These are phyloP conservation scores for Cryptosula pallasiana DNA, from an alignment of 2,888 invertebrate genomes.

Conservation along the genomic window DNA sequence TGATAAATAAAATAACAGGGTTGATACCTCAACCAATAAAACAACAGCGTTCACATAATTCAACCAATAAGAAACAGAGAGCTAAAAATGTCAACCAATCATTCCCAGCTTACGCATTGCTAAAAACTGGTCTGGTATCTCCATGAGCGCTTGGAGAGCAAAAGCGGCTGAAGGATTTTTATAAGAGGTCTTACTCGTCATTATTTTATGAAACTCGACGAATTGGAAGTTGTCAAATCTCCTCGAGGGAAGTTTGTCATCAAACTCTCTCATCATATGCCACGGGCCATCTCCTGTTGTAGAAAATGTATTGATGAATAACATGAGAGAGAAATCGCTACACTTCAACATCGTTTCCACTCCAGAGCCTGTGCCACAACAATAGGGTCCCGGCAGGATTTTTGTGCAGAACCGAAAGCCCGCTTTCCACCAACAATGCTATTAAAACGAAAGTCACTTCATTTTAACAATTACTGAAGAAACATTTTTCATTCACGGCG, in stretches of 20 bases:
- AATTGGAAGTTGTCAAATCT: conserved; percentile 59
- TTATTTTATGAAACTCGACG: conserved; percentile 55
- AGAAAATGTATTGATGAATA: too few relatives aligned
- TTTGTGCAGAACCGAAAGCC: too few relatives aligned
- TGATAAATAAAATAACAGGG: neutral
- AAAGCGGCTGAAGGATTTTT: conserved; percentile 48
- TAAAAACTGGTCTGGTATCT: conserved; percentile 56
- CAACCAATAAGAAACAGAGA: neutral
- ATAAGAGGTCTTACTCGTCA: conserved; percentile 32
- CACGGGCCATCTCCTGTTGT: conserved; percentile 54
- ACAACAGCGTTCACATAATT: too few relatives aligned
- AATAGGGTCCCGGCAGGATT: too few relatives aligned
- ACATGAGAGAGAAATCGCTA: too few relatives aligned
- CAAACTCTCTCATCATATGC: conserved; percentile 57
- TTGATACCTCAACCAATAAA: too few relatives aligned
- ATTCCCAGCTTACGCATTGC: conserved; percentile 40
- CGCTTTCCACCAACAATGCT: too few relatives aligned
- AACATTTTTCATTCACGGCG: too few relatives aligned
- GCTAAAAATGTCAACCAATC: conserved; percentile 28
- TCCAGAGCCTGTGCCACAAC: too few relatives aligned
- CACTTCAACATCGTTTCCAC: too few relatives aligned
- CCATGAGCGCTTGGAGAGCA: conserved; percentile 57
- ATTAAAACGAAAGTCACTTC: too few relatives aligned
- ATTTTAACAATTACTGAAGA: too few relatives aligned
- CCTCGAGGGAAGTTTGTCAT: conserved; percentile 55